Evolutionary conservation across 2,888 invertebrate genomes (phyloP).

Genomic region (Steinernema scapterisci): DNA sequence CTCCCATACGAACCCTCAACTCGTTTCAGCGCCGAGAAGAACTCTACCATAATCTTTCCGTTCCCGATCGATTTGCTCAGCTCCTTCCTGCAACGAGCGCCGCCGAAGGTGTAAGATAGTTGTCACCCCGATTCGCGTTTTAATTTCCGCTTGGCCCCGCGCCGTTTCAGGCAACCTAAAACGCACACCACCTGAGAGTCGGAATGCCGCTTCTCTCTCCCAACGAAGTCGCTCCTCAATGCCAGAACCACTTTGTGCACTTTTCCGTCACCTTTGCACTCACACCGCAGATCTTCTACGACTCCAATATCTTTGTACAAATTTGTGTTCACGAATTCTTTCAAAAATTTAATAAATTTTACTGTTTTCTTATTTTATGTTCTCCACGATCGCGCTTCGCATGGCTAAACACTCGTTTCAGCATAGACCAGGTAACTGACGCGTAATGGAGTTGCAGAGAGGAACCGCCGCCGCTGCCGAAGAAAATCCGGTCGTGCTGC

Average conservation of each 20-base stretch:
- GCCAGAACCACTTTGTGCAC: background rate
- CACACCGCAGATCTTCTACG: conserved; percentile 20
- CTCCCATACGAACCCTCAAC: background rate
- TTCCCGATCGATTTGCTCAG: conserved; percentile 59
- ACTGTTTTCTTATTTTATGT: background rate
- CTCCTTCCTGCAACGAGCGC: conserved; percentile 43
- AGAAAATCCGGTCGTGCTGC: conserved; percentile 63
- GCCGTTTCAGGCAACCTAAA: conserved; percentile 22
- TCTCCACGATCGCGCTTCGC: background rate
- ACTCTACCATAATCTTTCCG: conserved; percentile 66
- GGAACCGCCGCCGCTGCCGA: conserved; percentile 57
- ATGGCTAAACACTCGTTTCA: conserved; percentile 10
- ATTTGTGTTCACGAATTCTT: conserved; percentile 3
- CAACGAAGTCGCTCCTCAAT: too few species aligned
- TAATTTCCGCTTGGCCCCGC: conserved; percentile 20
- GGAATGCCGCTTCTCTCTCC: background rate
- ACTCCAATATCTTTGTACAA: conserved; percentile 11
- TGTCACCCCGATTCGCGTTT: conserved; percentile 11
- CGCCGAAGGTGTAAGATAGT: conserved; percentile 39
- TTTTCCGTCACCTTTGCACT: background rate
- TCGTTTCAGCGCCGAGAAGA: conserved; percentile 64
- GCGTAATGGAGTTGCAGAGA: conserved; percentile 45
- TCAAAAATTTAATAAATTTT: conserved; percentile 20
- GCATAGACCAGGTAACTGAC: background rate
- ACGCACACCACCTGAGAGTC: conserved; percentile 13